These are phyloP conservation scores for Danaus chrysippus DNA, from an alignment of 2,888 invertebrate species.

Conservation along the genomic window DNA sequence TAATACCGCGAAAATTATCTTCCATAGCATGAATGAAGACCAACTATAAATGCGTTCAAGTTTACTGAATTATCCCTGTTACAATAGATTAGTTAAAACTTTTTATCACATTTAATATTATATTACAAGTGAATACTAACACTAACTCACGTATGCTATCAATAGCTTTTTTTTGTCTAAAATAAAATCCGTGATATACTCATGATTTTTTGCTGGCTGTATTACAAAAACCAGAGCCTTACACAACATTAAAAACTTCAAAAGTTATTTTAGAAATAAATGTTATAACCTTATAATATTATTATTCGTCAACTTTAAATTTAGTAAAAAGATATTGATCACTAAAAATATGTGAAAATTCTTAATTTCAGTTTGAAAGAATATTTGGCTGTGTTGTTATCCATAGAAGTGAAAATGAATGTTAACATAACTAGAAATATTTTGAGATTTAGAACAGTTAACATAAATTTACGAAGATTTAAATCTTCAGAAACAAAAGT, in stretches of 20 bases:
- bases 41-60: constrained; percentile 8
- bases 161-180: too few species aligned
- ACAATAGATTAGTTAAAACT: neutral
- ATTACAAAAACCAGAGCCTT: too few species aligned
- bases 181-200: too few species aligned
- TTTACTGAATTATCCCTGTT: neutral
- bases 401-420: constrained; percentile 44
- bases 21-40: constrained; percentile 15
- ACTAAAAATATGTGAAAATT: neutral
- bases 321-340: neutral
- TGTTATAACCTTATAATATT: too few species aligned
- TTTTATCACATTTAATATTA: too few species aligned
- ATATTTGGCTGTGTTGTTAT: neutral
- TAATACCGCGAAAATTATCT: constrained; percentile 28
- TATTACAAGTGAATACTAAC: too few species aligned
- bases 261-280: too few species aligned
- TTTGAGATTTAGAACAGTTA: constrained; percentile 43
- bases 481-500: constrained; percentile 62
- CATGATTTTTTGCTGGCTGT: too few species aligned
- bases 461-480: constrained; percentile 54
- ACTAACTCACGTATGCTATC: too few species aligned
- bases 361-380: neutral
- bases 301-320: too few species aligned
- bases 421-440: constrained; percentile 55
- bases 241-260: too few species aligned